phyloP scores from a whole-genome alignment of 2,797 vertebrate genomes.

The Tragopan temminckii region DNA sequence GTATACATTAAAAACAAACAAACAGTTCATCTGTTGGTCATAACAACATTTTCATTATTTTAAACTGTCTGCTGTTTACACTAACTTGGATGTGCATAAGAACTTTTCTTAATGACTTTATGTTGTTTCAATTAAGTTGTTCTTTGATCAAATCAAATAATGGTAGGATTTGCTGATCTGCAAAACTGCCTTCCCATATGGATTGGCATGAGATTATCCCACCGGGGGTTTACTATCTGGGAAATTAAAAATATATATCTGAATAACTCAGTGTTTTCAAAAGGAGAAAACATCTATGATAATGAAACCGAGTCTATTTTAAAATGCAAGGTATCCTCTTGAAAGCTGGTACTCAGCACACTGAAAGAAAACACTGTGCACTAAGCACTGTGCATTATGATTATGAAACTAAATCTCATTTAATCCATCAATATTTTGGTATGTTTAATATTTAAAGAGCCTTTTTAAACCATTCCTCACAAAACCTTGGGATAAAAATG shows the following conservation, averaged over 20 bases:
- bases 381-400: constrained; percentile 64
- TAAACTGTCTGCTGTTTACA: constrained; percentile 36
- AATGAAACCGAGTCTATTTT: constrained; percentile 76
- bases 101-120: constrained; percentile 17
- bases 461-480: constrained; percentile 58
- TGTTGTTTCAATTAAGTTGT: constrained; percentile 69
- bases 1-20: not conserved
- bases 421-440: constrained; percentile 67
- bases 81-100: constrained; percentile 27
- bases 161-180: constrained; percentile 61
- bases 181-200: constrained; percentile 67
- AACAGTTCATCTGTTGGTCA: constrained; percentile 28
- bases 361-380: constrained; percentile 25
- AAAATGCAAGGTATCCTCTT: constrained; percentile 70
- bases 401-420: constrained; percentile 72
- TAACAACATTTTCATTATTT: constrained; percentile 59
- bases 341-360: constrained; percentile 22
- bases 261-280: constrained; percentile 58
- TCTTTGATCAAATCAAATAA: constrained; percentile 71
- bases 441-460: constrained; percentile 75
- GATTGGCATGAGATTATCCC: constrained; percentile 77
- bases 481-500: constrained; percentile 48
- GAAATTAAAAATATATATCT: constrained; percentile 72
- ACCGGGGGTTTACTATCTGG: constrained; percentile 60
- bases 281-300: constrained; percentile 51